Conservation (phyloP, 2,113 vertebrate species). For the Melierax canorus region DNA sequence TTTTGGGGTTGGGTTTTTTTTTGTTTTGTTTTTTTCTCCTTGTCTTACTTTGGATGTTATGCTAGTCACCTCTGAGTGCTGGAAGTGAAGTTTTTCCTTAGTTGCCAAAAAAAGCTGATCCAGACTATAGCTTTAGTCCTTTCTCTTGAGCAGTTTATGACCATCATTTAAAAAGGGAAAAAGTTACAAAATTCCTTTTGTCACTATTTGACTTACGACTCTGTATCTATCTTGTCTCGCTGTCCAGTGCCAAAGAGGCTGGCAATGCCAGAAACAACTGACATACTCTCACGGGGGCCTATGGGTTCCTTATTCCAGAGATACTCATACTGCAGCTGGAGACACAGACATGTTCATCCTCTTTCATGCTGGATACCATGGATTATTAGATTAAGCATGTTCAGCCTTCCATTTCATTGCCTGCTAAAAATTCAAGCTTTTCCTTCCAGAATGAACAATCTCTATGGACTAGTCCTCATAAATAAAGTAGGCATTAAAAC, state of each 20-base stretch:
- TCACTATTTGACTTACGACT: neutral
- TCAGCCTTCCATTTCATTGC: neutral
- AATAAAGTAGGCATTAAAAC: neutral
- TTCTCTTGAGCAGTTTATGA: neutral
- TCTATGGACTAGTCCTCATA: neutral
- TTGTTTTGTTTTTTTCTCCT: too few relatives aligned
- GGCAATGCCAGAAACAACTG: neutral
- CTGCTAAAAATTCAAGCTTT: neutral
- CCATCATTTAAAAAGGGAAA: neutral
- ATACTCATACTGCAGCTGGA: neutral
- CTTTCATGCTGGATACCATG: neutral
- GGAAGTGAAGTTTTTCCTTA: neutral
- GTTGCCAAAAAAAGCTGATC: neutral
- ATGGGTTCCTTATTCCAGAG: neutral
- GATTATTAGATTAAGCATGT: neutral
- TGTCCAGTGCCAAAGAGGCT: neutral
- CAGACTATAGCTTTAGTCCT: neutral
- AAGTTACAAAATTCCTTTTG: neutral
- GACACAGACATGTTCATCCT: neutral
- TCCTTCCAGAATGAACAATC: neutral
- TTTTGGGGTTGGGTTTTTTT: too few relatives aligned
- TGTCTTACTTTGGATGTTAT: neutral
- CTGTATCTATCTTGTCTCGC: neutral
- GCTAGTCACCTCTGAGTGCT: neutral
- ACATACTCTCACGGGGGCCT: too few relatives aligned